Evolutionary conservation across 2,888 invertebrate genomes (phyloP), one percentile per base, ranked within the genome.

Genomic region (Athripsodes cinereus): DNA sequence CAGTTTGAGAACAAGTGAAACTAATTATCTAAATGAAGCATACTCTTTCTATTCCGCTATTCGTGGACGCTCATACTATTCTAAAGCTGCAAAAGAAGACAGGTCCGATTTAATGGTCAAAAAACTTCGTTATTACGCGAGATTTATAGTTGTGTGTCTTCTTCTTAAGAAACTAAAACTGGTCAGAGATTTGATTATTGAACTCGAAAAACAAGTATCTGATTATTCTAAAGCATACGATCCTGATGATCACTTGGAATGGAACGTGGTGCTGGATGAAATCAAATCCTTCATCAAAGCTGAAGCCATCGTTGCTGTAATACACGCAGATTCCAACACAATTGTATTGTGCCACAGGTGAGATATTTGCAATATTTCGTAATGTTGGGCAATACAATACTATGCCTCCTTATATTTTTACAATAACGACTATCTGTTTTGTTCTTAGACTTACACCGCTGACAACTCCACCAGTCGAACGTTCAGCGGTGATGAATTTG

Each of bases 1-100:
- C 74, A 94, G 94, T 74, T 81, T 97, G 69, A 82, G 96, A 69
- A 97, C 97, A 63, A 96, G 96, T 75, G 96, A 97, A 78, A 94
- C 94, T 35, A 92, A 92, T 74, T 97, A 96, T 75, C 80, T 97
- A 67, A 92, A 92, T 73, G 97, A 97, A 79, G 95, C 97, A 52
- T 96, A 89, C 74, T 92, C 95, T 58, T 97, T 97, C 76, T 97
- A 97, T 81, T 89, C 92, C 52, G 96, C 97, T 16, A 97, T 97
- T 67, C 80, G 96, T 66, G 92, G 92, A 62, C 81, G 97, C 67
- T 92, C 92, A 19, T 97, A 97, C 73, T 97, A 96, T 73, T 94
- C 94, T 55, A 85, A 93, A 69, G 95, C 95, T 1, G 87, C 87
- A 64, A 93, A 94, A 72, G 96, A 96, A 75, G 94, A 95, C 73